A percentile compares a stretch with the other conserved stretches of the same genome.
These are phyloP conservation scores for Amphiprion ocellaris DNA, from an alignment of 2,113 vertebrate species.

Conservation along the genomic window DNA sequence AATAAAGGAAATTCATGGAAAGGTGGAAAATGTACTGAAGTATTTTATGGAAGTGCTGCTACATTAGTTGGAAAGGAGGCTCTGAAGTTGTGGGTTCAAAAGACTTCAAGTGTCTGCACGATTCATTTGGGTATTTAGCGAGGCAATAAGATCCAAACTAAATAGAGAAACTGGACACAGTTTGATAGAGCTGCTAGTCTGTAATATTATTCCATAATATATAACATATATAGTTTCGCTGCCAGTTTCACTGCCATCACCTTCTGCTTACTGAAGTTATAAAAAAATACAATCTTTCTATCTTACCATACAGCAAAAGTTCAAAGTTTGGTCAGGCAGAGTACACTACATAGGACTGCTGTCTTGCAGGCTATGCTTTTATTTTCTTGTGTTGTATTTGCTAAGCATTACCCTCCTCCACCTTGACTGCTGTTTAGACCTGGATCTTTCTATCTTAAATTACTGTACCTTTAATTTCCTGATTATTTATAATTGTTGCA, in stretches of 20 bases:
- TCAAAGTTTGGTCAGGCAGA: neutral
- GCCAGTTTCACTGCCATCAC: no score
- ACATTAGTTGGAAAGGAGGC: constrained; percentile 42
- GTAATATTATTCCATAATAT: neutral
- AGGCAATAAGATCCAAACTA: constrained; percentile 43
- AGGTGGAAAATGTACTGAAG: constrained; percentile 69
- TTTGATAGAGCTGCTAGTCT: neutral
- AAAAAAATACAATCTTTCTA: neutral
- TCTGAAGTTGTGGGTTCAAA: constrained; percentile 38
- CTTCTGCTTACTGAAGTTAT: neutral
- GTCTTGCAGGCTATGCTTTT: neutral
- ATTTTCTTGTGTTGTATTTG: neutral
- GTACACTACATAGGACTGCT: neutral
- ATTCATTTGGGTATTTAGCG: constrained; percentile 27
- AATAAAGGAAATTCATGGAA: constrained; percentile 67
- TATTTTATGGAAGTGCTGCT: constrained; percentile 65
- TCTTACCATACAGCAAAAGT: neutral
- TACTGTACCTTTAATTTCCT: neutral
- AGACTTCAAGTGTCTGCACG: constrained; percentile 38
- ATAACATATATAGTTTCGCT: constrained; percentile 7
- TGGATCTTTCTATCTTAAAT: no score
- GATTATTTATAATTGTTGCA: neutral
- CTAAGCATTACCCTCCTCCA: no score
- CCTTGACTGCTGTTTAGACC: no score
- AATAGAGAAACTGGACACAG: constrained; percentile 16